These are phyloP conservation scores for Antennarius striatus DNA, from an alignment of 2,113 vertebrate genomes.

Conservation along the genomic window DNA sequence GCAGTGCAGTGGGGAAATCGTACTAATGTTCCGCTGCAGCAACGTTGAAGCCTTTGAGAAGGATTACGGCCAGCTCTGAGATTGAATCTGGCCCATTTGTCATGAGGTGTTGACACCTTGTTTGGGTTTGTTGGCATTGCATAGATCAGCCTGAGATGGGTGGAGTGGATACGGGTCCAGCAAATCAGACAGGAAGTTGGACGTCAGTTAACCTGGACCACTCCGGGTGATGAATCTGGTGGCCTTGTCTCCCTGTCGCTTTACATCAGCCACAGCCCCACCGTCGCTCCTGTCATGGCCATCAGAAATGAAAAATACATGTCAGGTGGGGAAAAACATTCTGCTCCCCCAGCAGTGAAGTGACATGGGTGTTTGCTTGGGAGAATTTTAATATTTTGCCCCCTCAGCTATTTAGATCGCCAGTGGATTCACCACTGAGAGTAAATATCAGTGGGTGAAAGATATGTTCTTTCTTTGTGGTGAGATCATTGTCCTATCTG, in stretches of 20 bases:
- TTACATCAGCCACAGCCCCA: conserved; percentile 51
- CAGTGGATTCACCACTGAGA: conserved; percentile 7
- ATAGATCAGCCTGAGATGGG: conserved; percentile 51
- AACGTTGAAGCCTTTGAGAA: conserved; percentile 12
- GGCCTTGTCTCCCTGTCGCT: conserved; percentile 59
- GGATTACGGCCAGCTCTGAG: conserved; percentile 35
- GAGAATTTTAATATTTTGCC: conserved; percentile 32
- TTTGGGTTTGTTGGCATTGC: conserved; percentile 40
- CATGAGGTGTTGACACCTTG: conserved; percentile 31
- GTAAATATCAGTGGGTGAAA: conserved; percentile 14
- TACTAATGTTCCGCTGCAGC: conserved; percentile 14
- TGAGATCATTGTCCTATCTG: conserved; percentile 39
- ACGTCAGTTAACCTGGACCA: conserved; percentile 29
- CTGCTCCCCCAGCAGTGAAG: conserved; percentile 14
- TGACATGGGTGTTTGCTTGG: conserved; percentile 9
- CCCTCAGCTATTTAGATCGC: conserved; percentile 26
- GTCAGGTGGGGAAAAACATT: conserved; percentile 16
- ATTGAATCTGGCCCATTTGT: conserved; percentile 43
- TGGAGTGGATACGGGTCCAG: conserved; percentile 19
- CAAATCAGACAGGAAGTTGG: conserved; percentile 36
- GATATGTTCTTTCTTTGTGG: conserved; percentile 22
- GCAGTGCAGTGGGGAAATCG: conserved; percentile 34
- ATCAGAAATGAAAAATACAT: conserved; percentile 47
- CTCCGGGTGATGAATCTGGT: conserved; percentile 58
- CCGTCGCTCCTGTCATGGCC: conserved; percentile 17